A percentile compares a stretch with the other conserved stretches of the same genome.
Evolutionary conservation across 2,797 vertebrate genomes (phyloP).

Genomic region (Caiman crocodilus): DNA sequence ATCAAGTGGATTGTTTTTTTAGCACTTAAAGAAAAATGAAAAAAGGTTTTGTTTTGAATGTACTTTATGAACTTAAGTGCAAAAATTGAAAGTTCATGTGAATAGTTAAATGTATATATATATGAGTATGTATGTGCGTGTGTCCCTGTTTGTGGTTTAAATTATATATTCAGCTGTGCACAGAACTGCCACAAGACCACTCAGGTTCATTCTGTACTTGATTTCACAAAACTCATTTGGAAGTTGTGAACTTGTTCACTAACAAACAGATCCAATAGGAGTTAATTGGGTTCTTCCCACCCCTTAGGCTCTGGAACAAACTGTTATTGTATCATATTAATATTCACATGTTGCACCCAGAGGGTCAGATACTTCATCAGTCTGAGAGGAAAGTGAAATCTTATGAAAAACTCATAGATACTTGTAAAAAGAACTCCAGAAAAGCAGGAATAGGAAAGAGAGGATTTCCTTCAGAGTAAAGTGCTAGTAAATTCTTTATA

Average conservation of each 20-base stretch:
- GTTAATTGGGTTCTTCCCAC: not conserved
- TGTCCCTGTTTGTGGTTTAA: not conserved
- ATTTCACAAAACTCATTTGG: slow-evolving; percentile 23
- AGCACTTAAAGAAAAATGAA: slow-evolving; percentile 23
- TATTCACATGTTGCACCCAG: too few relatives aligned
- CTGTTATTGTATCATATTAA: too few relatives aligned
- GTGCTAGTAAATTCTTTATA: too few relatives aligned
- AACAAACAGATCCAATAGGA: not conserved
- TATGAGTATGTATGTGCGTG: too few relatives aligned
- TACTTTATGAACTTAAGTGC: not conserved
- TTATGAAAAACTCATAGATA: too few relatives aligned
- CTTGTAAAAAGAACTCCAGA: too few relatives aligned
- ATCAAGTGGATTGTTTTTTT: slow-evolving; percentile 22
- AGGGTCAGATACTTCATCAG: too few relatives aligned
- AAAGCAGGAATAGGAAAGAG: too few relatives aligned
- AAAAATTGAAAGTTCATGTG: slow-evolving; percentile 27
- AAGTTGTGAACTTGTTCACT: not conserved
- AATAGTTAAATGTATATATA: too few relatives aligned
- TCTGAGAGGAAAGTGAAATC: too few relatives aligned
- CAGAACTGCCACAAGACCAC: not conserved
- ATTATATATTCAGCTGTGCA: slow-evolving; percentile 11
- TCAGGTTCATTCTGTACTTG: slow-evolving; percentile 25
- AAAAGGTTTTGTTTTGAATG: not conserved
- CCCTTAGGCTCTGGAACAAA: too few relatives aligned
- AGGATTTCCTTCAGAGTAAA: too few relatives aligned